Evolutionary conservation across 2,888 invertebrate genomes (phyloP).

Genomic region (Cataglyphis cursor): DNA sequence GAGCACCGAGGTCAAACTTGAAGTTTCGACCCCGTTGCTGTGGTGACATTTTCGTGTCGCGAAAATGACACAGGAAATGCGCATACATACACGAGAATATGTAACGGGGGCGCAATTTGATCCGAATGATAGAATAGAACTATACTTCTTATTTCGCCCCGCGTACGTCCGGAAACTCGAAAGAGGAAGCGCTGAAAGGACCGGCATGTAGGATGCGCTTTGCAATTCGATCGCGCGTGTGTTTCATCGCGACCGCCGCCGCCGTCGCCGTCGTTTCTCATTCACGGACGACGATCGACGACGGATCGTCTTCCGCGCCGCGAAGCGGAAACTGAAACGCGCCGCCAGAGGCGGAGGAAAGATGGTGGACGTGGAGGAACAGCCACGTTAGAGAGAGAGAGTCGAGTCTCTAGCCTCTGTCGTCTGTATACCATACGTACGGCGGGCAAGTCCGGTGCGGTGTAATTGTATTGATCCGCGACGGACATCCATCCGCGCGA

Average conservation of each 20-base stretch:
- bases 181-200: slow-evolving; percentile 31
- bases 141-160: slow-evolving; percentile 65
- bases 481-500: slow-evolving; percentile 32
- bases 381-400: neutral
- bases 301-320: slow-evolving; percentile 64
- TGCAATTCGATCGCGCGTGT: slow-evolving; percentile 69
- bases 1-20: slow-evolving; percentile 20
- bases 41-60: slow-evolving; percentile 66
- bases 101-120: slow-evolving; percentile 57
- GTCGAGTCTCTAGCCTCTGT: neutral
- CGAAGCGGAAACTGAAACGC: slow-evolving; percentile 60
- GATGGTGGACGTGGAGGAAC: slow-evolving; percentile 15
- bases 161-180: slow-evolving; percentile 35
- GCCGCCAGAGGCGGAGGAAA: slow-evolving; percentile 34
- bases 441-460: slow-evolving; percentile 6
- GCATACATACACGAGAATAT: neutral
- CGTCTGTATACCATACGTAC: neutral
- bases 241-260: slow-evolving; percentile 18
- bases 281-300: slow-evolving; percentile 62
- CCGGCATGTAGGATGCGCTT: slow-evolving; percentile 17
- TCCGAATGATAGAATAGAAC: slow-evolving; percentile 65
- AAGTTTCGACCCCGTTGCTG: slow-evolving; percentile 68
- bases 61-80: slow-evolving; percentile 27
- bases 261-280: slow-evolving; percentile 60
- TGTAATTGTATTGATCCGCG: slow-evolving; percentile 54